A percentile compares a stretch with the other conserved stretches of the same genome.
Evolutionary conservation across 2,888 invertebrate species (phyloP).

Genomic region (Rhagophthalmus giganteus): DNA sequence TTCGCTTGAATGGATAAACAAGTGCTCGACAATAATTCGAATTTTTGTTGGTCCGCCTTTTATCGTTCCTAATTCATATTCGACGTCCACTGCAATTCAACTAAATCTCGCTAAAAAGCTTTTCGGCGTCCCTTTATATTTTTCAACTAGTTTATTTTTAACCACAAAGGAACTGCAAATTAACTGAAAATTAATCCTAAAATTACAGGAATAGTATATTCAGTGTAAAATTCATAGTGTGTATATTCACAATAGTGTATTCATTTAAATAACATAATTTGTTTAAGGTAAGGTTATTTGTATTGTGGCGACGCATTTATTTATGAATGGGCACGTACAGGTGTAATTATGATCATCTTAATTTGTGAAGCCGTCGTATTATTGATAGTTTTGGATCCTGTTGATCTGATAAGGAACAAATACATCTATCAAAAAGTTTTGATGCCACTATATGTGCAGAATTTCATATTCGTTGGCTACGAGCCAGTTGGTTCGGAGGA

Average conservation of each 20-base stretch:
- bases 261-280: no score
- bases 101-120: slow-evolving; percentile 47
- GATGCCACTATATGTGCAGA: slow-evolving; percentile 32
- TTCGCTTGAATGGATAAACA: slow-evolving; percentile 34
- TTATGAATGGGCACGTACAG: no score
- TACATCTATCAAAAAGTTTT: slow-evolving; percentile 31
- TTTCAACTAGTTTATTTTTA: no score
- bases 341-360: slow-evolving; percentile 9
- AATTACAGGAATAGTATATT: no score
- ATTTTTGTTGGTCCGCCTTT: slow-evolving; percentile 14
- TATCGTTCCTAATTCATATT: slow-evolving; percentile 13
- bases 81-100: slow-evolving; percentile 18
- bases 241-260: no score
- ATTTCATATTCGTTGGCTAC: slow-evolving; percentile 37
- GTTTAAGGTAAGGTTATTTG: no score
- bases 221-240: no score
- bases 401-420: slow-evolving; percentile 32
- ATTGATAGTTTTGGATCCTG: slow-evolving; percentile 24
- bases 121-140: no score
- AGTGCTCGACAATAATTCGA: slow-evolving; percentile 21
- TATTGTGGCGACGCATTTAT: no score
- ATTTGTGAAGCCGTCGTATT: slow-evolving; percentile 27
- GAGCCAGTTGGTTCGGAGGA: slow-evolving; percentile 39
- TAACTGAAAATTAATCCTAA: no score
- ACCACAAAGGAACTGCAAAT: no score